Conservation (phyloP, 2,113 vertebrate species). For the Himantopus leucocephalus region DNA sequence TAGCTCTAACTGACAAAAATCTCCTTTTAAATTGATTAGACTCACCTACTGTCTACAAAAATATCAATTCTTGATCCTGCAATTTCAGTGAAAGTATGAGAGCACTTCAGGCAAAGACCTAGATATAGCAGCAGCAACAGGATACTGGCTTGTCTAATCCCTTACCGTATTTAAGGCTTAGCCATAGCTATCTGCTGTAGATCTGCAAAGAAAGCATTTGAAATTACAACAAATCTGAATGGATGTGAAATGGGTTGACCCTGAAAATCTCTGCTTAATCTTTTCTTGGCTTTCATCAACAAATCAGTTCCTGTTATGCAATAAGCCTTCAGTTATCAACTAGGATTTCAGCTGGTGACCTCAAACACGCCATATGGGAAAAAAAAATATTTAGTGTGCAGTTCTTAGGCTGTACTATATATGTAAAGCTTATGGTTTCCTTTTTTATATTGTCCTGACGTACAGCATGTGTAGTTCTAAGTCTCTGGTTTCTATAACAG, state of each 20-base stretch:
- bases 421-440: background rate
- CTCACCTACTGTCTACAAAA: background rate
- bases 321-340: constrained; percentile 27
- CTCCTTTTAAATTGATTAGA: background rate
- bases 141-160: constrained; percentile 16
- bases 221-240: constrained; percentile 48
- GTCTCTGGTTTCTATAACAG: background rate
- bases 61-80: background rate
- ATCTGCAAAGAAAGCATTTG: constrained; percentile 33
- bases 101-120: background rate
- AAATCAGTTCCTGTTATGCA: constrained; percentile 56
- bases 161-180: constrained; percentile 31
- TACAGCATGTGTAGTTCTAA: background rate
- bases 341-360: constrained; percentile 28
- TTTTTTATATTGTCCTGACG: background rate
- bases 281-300: constrained; percentile 43
- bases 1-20: background rate
- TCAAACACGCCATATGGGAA: constrained; percentile 16
- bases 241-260: constrained; percentile 35
- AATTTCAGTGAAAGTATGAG: background rate
- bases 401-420: background rate
- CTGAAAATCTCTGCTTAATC: constrained; percentile 65
- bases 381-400: background rate
- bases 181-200: background rate
- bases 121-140: background rate